These are phyloP conservation scores for Antennarius maculatus DNA, from an alignment of 2,797 vertebrate genomes.

Conservation along the genomic window DNA sequence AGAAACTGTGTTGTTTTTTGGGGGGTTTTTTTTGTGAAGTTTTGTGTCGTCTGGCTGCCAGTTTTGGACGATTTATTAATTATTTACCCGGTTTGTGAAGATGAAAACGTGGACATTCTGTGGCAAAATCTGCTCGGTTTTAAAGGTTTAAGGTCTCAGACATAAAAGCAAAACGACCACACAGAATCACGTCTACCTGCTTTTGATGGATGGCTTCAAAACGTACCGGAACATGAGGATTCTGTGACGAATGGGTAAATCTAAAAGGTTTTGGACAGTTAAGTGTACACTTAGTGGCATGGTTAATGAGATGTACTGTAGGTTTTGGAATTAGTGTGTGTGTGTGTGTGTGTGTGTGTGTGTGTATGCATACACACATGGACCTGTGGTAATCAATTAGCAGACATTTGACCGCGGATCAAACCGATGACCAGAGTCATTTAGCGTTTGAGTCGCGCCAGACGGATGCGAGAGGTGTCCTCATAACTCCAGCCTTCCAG, in stretches of 20 bases:
- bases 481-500: slow-evolving; percentile 52
- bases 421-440: slow-evolving; percentile 34
- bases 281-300: slow-evolving; percentile 64
- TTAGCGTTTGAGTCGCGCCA: slow-evolving; percentile 32
- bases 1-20: no score
- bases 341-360: slow-evolving; percentile 14
- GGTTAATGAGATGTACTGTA: slow-evolving; percentile 55
- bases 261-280: slow-evolving; percentile 80
- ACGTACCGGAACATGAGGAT: slow-evolving; percentile 39
- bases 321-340: slow-evolving; percentile 17
- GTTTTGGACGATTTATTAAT: not conserved
- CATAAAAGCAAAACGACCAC: slow-evolving; percentile 31
- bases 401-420: slow-evolving; percentile 30
- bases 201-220: slow-evolving; percentile 43
- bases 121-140: slow-evolving; percentile 28
- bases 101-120: not conserved
- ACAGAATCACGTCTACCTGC: slow-evolving; percentile 45
- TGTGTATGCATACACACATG: not conserved
- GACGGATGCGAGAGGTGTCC: slow-evolving; percentile 64
- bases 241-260: slow-evolving; percentile 65
- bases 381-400: slow-evolving; percentile 46
- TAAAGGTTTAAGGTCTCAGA: slow-evolving; percentile 29
- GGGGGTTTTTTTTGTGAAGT: no score
- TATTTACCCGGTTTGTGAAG: slow-evolving; percentile 1
- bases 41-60: no score